Evolutionary conservation across 2,113 vertebrate genomes (phyloP).

Genomic region (Aleadryas rufinucha): DNA sequence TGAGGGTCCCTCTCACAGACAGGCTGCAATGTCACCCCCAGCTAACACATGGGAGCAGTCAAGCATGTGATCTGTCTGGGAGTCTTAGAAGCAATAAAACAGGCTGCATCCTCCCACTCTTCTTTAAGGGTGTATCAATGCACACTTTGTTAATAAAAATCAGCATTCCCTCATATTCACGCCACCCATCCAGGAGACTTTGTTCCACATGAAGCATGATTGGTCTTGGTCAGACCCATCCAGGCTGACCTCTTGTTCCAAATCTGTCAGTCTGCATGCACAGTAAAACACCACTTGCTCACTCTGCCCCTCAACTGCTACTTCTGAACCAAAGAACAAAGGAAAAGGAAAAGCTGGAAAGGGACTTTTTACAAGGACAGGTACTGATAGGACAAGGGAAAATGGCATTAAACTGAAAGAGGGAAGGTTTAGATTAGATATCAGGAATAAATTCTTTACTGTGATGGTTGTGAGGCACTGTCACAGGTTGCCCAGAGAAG

Average conservation of each 20-base stretch:
- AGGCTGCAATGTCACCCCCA: slow-evolving; percentile 33
- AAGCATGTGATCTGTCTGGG: slow-evolving; percentile 71
- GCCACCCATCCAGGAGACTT: not conserved
- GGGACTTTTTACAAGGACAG: not conserved
- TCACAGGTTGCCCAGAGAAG: not conserved
- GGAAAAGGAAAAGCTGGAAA: not conserved
- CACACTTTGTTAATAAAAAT: slow-evolving; percentile 47
- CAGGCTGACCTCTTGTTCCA: not conserved
- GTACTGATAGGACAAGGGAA: not conserved
- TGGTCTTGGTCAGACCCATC: not conserved
- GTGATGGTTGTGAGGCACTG: not conserved
- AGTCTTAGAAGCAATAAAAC: slow-evolving; percentile 59
- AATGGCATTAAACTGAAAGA: not conserved
- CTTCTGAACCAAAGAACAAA: not conserved
- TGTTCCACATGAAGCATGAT: not conserved
- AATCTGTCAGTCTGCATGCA: not conserved
- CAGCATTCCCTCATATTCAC: slow-evolving; percentile 46
- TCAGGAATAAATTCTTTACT: not conserved
- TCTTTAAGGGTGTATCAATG: not conserved
- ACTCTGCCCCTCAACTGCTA: not conserved
- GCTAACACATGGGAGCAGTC: slow-evolving; percentile 68
- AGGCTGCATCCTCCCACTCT: not conserved
- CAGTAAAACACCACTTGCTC: not conserved
- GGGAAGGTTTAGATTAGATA: not conserved
- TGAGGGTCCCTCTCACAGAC: not conserved